phyloP scores from a whole-genome alignment of 2,888 invertebrate genomes.

The Bombylius major region DNA sequence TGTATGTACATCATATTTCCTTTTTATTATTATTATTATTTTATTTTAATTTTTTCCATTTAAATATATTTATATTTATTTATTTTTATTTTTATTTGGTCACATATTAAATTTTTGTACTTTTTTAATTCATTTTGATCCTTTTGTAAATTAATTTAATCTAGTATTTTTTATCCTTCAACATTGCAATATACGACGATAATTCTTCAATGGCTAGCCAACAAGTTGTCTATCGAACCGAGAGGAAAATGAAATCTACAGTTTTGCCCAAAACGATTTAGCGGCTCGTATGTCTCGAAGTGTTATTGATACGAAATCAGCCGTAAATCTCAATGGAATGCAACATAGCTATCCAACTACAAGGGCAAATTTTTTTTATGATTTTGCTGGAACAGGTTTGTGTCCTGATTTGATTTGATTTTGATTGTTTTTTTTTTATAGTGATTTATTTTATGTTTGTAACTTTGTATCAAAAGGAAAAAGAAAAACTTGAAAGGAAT shows the following conservation, averaged over 20 bases:
- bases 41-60: too few species aligned
- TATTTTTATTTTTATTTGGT: not conserved
- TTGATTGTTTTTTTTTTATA: not conserved
- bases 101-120: not conserved
- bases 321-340: slow-evolving; percentile 40
- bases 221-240: slow-evolving; percentile 82
- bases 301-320: slow-evolving; percentile 44
- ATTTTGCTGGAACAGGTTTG: slow-evolving; percentile 37
- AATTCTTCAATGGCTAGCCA: slow-evolving; percentile 46
- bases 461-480: not conserved
- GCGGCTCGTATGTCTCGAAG: slow-evolving; percentile 59
- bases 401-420: not conserved
- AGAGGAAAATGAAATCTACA: slow-evolving; percentile 85
- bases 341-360: slow-evolving; percentile 35
- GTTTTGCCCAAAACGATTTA: slow-evolving; percentile 73
- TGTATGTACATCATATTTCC: too few species aligned
- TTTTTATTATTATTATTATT: too few species aligned
- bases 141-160: not conserved
- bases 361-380: slow-evolving; percentile 36
- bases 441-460: not conserved
- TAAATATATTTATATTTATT: too few species aligned
- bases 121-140: too few species aligned
- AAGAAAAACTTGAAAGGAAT: not conserved
- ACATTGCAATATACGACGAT: not conserved
- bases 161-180: too few species aligned